Base-by-base conservation (phyloP, 2,888 invertebrate species). In the Drosophila stalkeri region DNA sequence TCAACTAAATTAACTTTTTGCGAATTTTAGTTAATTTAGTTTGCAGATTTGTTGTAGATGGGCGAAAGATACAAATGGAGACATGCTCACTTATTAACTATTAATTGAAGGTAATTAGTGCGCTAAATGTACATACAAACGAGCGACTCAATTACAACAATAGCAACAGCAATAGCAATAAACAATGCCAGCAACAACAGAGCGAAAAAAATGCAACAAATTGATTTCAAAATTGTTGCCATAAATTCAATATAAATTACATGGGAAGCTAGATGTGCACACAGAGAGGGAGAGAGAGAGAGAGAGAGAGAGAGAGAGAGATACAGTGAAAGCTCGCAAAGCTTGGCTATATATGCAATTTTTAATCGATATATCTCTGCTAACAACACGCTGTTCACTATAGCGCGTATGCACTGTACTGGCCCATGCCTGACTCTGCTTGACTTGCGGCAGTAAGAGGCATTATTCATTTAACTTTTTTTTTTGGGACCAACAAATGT, bases 201-300 rank as follows among this genome's bases (percentile, higher is more conserved):
- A 54, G 64, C 37, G 37, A 37, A 52, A 67, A 67, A 70, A 80
- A 66, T 69, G 73, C 77, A 80, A 77, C 72, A 82, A 82, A 75
- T 75, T 80, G 75, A 80, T 86, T 86, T 87, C 78, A 82, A 87
- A 87, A 86, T 84, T 84, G 56, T 72, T 72, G 72, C 64, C 74
- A 74, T 75, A 77, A 71, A 69, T 69, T 52, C 57, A 70, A 31
- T 46, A 55, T 55, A 39, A 41, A 37, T 46, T 37, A 47, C 18
- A 44, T 59, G 51, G 35, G 46, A 23, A 1, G 14, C 31, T 54
- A 33, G 49, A 44, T 64, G 23, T 56, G 46, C 16, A 31, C 20
- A 51, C 16, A 3, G 41, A 16, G 6, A 27, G 27, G 3, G 5
- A 27, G 6, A 27, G 27, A 27, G 27, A 27, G 3, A 27, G 27